Base-by-base conservation (phyloP, 2,113 vertebrate genomes). In the Cynocephalus volans region DNA sequence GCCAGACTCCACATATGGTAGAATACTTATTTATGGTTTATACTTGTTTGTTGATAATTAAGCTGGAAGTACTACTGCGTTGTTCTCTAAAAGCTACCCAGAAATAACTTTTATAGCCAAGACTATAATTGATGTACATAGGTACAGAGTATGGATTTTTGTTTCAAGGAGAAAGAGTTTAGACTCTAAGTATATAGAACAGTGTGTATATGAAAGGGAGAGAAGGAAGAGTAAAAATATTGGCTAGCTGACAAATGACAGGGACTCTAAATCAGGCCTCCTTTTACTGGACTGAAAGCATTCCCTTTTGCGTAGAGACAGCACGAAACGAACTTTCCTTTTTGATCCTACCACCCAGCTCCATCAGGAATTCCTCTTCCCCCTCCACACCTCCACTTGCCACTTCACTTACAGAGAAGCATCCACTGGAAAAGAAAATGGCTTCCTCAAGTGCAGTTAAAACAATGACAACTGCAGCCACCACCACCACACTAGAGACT, bases 21-120 rank as follows among this genome's bases (percentile, higher is more conserved):
- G 60, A 62, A 87, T 72, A 79, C 31, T 88, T 94, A 75, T 79
- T 83, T 90, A 86, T 92, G 50, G 12, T 50, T 89, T 60, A 67
- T 89, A 84, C 18, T 93, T 96, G n/a, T 92, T 93, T 94, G 62
- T 19, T 23, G 48, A 84, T 87, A 94, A 97, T 96, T 85, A 91
- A 88, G 60, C 73, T 85, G 0, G 65, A 84, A 84, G 41, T 90
- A 0, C 6, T 12, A 88, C 10, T 91, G 69, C 64, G 79, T 73
- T 94, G 17, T 90, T 92, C 67, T 87, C 31, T 67, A 82, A 83
- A 21, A 76, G 26, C 52, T 90, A 91, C 5, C 33, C 31, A 54
- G 76, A 90, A 79, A 70, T 92, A 36, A 8, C 85, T 97, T 96
- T 76, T 69, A 82, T 70, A 91, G 11, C 17, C 45, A 82, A 80